These are phyloP conservation scores for Forbesichthys papilliferus DNA, from an alignment of 2,113 vertebrate genomes.

Conservation along the genomic window DNA sequence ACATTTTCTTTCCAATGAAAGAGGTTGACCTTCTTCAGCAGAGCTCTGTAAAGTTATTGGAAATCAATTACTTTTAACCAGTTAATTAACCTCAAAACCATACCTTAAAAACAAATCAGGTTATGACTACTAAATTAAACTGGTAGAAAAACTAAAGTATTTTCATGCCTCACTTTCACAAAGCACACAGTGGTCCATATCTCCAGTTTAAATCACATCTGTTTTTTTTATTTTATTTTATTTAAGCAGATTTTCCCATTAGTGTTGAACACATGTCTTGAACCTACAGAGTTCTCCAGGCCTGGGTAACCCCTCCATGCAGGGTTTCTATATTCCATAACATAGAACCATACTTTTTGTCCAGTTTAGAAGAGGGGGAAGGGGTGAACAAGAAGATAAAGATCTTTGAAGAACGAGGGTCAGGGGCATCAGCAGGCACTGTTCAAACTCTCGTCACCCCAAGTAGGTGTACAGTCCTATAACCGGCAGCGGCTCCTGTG, in stretches of 20 bases:
- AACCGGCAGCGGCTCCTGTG: conserved; percentile 49
- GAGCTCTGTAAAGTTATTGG: too few species aligned
- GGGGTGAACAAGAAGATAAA: conserved; percentile 23
- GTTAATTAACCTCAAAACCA: too few species aligned
- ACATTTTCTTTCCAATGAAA: neutral
- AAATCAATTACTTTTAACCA: too few species aligned
- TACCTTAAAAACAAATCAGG: neutral
- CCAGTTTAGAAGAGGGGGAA: conserved; percentile 14
- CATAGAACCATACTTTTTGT: conserved; percentile 53
- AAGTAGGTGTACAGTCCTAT: conserved; percentile 31
- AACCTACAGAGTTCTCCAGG: conserved; percentile 70
- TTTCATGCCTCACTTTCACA: neutral
- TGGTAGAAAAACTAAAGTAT: neutral
- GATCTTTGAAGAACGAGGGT: conserved; percentile 29
- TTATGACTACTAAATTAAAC: neutral
- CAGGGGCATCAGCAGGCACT: conserved; percentile 61
- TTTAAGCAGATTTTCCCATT: conserved; percentile 78
- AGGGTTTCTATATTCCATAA: conserved; percentile 45
- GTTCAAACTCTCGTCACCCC: conserved; percentile 27
- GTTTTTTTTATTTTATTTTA: conserved; percentile 59
- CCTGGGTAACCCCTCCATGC: conserved; percentile 54
- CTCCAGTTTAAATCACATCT: conserved; percentile 79
- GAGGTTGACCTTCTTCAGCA: neutral
- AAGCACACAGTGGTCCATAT: conserved; percentile 40
- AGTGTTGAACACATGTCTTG: conserved; percentile 72